Evolutionary conservation across 2,797 vertebrate species (phyloP).

Genomic region (Eospalax fontanierii): DNA sequence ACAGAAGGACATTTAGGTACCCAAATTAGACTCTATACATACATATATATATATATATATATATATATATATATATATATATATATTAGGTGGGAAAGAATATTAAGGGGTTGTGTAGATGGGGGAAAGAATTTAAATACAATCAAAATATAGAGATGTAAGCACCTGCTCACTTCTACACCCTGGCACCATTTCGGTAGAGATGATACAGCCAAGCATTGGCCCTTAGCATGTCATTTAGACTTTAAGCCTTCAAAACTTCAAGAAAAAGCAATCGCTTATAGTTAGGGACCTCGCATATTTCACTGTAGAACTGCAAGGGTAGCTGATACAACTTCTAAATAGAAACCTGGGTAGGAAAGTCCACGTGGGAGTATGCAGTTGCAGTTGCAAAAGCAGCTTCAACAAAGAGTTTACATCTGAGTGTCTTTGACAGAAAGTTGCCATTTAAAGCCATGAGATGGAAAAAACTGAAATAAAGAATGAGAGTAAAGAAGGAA

Average conservation of each 20-base stretch:
- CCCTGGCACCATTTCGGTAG: neutral
- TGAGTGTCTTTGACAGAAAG: neutral
- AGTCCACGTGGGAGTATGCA: neutral
- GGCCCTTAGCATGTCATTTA: no score
- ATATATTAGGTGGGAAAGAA: no score
- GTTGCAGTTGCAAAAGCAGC: conserved; percentile 6
- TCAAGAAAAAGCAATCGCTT: neutral
- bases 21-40: no score
- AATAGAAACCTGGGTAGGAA: neutral
- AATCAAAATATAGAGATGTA: neutral
- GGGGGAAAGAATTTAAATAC: no score
- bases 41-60: no score
- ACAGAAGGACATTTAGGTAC: no score
- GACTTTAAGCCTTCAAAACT: neutral
- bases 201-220: neutral
- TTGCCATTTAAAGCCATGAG: neutral
- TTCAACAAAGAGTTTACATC: conserved; percentile 7
- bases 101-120: no score
- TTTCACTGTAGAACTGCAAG: neutral
- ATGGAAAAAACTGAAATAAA: neutral
- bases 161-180: neutral
- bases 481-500: neutral
- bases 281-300: neutral
- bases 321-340: neutral
- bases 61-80: no score